Conservation (phyloP, 2,113 vertebrate genomes). For the Desmodus rotundus region DNA sequence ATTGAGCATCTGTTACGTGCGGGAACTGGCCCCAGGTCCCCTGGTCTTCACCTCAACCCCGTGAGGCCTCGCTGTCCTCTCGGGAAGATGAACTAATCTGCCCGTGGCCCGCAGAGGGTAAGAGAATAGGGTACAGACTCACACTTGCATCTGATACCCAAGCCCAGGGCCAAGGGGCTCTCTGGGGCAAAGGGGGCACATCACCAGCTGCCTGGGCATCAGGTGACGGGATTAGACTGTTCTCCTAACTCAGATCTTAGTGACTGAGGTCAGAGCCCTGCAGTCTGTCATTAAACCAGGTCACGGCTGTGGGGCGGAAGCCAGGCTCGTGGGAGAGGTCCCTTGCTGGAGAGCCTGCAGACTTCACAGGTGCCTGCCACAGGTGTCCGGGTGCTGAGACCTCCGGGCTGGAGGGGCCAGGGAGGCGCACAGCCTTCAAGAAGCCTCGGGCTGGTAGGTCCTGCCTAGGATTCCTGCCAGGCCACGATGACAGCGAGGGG, state of each 20-base stretch:
- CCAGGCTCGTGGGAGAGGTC: background rate
- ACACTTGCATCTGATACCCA: background rate
- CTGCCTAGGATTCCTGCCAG: background rate
- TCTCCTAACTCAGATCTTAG: background rate
- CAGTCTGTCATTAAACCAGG: background rate
- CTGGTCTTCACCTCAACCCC: background rate
- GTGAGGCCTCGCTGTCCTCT: background rate
- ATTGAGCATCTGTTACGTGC: background rate
- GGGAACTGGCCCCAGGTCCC: background rate
- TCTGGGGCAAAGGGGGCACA: too few relatives aligned
- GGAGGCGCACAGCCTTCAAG: background rate
- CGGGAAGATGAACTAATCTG: background rate
- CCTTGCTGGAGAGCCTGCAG: background rate
- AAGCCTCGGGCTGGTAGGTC: background rate
- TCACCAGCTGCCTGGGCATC: background rate
- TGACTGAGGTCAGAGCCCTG: background rate
- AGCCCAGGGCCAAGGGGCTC: background rate
- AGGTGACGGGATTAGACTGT: background rate
- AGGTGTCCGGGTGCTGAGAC: accelerated
- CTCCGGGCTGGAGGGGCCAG: background rate
- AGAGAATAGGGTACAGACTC: too few relatives aligned
- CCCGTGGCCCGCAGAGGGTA: background rate
- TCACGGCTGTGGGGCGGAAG: background rate
- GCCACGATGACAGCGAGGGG: accelerated
- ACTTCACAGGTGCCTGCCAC: too few relatives aligned